Evolutionary conservation across 2,888 invertebrate genomes (phyloP).

Genomic region (Dicyrtoma fusca): DNA sequence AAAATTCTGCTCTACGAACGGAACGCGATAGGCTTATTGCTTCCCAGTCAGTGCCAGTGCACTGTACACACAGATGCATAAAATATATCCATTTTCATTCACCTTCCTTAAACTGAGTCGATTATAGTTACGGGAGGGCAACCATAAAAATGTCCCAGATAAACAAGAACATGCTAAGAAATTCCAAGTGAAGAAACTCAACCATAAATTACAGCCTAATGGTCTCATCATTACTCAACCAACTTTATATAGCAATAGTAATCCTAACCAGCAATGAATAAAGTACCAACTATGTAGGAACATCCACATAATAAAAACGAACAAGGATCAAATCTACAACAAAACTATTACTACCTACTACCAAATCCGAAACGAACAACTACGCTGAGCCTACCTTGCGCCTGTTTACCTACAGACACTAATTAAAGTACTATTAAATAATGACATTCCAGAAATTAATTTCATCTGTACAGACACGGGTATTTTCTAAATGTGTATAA

Average conservation of each 20-base stretch:
- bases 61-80: not conserved
- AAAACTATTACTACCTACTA: too few relatives aligned
- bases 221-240: constrained; percentile 39
- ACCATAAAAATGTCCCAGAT: constrained; percentile 46
- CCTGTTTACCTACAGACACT: too few relatives aligned
- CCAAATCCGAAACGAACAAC: too few relatives aligned
- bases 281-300: constrained; percentile 16
- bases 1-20: not conserved
- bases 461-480: too few relatives aligned
- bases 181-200: constrained; percentile 41
- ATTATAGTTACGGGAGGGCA: constrained; percentile 42
- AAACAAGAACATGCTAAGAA: constrained; percentile 41
- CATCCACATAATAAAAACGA: constrained; percentile 5
- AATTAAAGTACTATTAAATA: too few relatives aligned
- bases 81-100: not conserved
- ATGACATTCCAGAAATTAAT: too few relatives aligned
- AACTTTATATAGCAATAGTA: constrained; percentile 7
- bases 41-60: not conserved
- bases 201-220: constrained; percentile 50
- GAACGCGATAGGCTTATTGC: not conserved
- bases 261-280: too few relatives aligned
- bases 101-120: constrained; percentile 15
- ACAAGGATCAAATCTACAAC: too few relatives aligned
- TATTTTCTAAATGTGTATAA: too few relatives aligned
- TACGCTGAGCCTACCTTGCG: too few relatives aligned